Base-by-base conservation (phyloP, 2,113 vertebrate species). In the Thalassoma bifasciatum region DNA sequence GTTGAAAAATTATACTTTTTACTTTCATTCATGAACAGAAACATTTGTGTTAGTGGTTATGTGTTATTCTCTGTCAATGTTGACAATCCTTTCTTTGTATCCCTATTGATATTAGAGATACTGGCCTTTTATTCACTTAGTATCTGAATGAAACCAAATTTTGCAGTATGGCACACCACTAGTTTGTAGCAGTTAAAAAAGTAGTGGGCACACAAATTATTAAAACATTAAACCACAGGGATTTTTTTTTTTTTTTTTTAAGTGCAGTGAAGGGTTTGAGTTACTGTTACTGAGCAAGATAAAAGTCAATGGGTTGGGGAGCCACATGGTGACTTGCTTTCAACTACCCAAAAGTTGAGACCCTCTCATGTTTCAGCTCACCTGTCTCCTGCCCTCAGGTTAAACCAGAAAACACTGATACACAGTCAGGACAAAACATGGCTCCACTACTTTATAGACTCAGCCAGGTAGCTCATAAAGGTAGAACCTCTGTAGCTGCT, bases 321-420 rank as follows among this genome's bases (percentile, higher is more conserved):
- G 54, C 40, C 51, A 62, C 58, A 59, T 19, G 2, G 22, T 42
- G 62, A 68, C 52, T 67, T 46, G 34, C 68, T 47, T 40, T 37
- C 49, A 61, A 19, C 66, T 10, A 38, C 22, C 34, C 54, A 46
- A 61, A 57, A 34, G 13, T 21, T 21, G 16, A 46, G 50, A 30
- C 5, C 51, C 14, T 57, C 66, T 76, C 17, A 9, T 44, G 61
- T 84, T 80, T 70, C 70, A 56, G 62, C 71, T 63, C 85, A 84
- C 44, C 72, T 81, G 69, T 10, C 40, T 62, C 8, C 38, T 50
- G 40, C 49, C 46, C 24, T 65, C 63, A 54, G 65, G 76, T 85
- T 56, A 26, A 81, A 68, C 14, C 24, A 22, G 30, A 54, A 58
- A 38, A 23, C 8, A 16, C 63, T 71, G 21, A 22, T 59, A 38